These are phyloP conservation scores for Phalacrocorax carbo DNA, from an alignment of 2,113 vertebrate species.

Conservation along the genomic window DNA sequence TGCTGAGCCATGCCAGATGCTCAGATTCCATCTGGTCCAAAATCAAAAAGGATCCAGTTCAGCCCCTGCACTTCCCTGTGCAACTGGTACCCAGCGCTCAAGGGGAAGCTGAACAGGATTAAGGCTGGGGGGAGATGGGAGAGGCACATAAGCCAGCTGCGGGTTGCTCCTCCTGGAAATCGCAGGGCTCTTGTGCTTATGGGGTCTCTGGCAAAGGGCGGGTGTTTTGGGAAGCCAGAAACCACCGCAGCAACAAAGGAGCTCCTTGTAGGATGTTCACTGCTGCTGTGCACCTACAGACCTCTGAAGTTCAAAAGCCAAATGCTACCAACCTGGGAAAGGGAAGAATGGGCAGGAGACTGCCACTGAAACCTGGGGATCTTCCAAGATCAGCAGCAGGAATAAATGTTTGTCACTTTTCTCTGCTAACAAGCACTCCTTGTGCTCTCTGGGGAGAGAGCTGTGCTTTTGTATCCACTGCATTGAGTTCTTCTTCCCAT, in stretches of 20 bases:
- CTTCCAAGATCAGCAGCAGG: neutral
- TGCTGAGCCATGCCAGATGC: neutral
- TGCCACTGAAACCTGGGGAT: neutral
- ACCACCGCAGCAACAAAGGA: neutral
- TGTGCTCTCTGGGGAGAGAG: neutral
- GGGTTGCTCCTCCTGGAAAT: neutral
- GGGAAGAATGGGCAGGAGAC: neutral
- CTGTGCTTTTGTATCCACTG: neutral
- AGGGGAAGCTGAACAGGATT: fast-evolving
- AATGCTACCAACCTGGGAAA: neutral
- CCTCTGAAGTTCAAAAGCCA: neutral
- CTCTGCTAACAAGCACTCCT: neutral
- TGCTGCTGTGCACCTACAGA: neutral
- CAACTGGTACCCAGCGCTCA: neutral
- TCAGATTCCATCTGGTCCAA: neutral
- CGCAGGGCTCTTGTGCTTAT: neutral
- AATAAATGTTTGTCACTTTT: neutral
- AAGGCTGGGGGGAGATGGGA: neutral
- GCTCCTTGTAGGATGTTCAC: neutral
- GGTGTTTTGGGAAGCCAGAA: neutral
- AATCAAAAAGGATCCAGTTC: neutral
- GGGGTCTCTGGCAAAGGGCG: neutral
- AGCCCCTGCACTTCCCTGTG: neutral
- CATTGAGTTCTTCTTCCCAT: neutral
- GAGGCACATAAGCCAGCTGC: neutral